phyloP scores from a whole-genome alignment of 2,888 invertebrate species.

The Brachypalpus laphriformis region DNA sequence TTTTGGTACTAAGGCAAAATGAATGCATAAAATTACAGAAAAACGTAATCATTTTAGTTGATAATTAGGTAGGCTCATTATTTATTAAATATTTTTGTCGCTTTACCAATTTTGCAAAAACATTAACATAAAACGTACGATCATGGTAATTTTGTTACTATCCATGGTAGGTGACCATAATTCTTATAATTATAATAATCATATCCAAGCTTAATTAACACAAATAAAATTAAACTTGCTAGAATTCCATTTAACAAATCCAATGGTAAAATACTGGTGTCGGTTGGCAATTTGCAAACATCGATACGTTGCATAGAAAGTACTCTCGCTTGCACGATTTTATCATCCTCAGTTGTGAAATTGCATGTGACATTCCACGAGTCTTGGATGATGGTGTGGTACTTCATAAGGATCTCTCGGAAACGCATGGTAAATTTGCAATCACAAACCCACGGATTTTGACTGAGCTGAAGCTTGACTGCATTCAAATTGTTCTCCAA shows the following conservation, averaged over 20 bases:
- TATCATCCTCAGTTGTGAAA: conserved; percentile 84
- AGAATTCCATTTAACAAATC: conserved; percentile 90
- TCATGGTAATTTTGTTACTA: conserved; percentile 91
- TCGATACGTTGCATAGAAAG: conserved; percentile 87
- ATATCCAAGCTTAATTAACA: conserved; percentile 89
- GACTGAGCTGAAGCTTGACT: conserved; percentile 87
- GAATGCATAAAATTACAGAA: too few relatives aligned
- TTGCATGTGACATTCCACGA: conserved; percentile 88
- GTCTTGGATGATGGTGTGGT: conserved; percentile 88
- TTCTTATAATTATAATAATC: conserved; percentile 92
- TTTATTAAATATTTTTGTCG: too few relatives aligned
- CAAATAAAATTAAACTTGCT: conserved; percentile 87
- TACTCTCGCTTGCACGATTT: conserved; percentile 84
- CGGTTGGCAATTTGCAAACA: conserved; percentile 86
- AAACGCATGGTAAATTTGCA: conserved; percentile 91
- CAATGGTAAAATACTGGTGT: conserved; percentile 86
- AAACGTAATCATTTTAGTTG: too few relatives aligned
- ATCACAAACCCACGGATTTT: conserved; percentile 93
- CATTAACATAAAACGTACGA: too few relatives aligned
- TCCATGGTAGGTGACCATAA: conserved; percentile 92
- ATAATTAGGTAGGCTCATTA: too few relatives aligned
- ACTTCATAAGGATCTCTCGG: conserved; percentile 88
- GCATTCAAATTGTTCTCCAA: conserved; percentile 89
- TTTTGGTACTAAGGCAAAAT: too few relatives aligned
- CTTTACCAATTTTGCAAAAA: too few relatives aligned